Conservation (phyloP, 92 coral and sea anemone genomes). For the Zoanthus solanderi region DNA sequence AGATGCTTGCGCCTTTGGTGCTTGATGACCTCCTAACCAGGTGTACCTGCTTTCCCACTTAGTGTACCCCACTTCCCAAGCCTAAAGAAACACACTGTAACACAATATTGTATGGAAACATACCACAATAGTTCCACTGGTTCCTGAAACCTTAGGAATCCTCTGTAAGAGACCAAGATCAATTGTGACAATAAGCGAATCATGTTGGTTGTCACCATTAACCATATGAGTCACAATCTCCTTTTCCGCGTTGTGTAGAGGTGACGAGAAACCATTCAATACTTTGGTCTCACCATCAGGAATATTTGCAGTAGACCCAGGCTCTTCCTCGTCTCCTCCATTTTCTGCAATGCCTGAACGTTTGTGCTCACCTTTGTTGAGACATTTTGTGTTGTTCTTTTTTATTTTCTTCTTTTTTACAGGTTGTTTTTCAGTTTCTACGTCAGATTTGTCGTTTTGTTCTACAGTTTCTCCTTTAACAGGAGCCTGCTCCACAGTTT, state of each 20-base stretch:
- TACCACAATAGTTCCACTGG: slow-evolving; percentile 48
- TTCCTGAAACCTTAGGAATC: slow-evolving; percentile 77
- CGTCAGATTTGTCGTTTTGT: slow-evolving; percentile 44
- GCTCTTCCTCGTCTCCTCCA: slow-evolving; percentile 53
- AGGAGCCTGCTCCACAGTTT: slow-evolving; percentile 47
- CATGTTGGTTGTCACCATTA: slow-evolving; percentile 78
- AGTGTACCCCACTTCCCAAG: too few relatives aligned
- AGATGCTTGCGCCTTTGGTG: too few relatives aligned
- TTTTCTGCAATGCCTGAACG: slow-evolving; percentile 71
- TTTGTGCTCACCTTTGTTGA: slow-evolving; percentile 60
- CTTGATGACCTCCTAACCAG: too few relatives aligned
- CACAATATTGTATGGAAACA: neutral
- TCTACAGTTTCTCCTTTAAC: slow-evolving; percentile 31
- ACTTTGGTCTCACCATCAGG: slow-evolving; percentile 4
- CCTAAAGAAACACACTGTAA: too few relatives aligned
- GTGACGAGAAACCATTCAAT: slow-evolving; percentile 41
- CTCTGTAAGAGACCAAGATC: slow-evolving; percentile 88
- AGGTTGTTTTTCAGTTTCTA: slow-evolving; percentile 30
- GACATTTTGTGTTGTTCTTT: slow-evolving; percentile 40
- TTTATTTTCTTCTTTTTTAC: slow-evolving; percentile 52
- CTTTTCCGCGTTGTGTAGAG: slow-evolving; percentile 60
- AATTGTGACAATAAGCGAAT: slow-evolving; percentile 91
- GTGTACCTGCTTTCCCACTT: too few relatives aligned
- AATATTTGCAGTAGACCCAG: neutral
- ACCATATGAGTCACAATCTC: slow-evolving; percentile 52